Evolutionary conservation across 2,888 invertebrate genomes (phyloP), one percentile per base, ranked within the genome.

Genomic region (Odontothrips loti): DNA sequence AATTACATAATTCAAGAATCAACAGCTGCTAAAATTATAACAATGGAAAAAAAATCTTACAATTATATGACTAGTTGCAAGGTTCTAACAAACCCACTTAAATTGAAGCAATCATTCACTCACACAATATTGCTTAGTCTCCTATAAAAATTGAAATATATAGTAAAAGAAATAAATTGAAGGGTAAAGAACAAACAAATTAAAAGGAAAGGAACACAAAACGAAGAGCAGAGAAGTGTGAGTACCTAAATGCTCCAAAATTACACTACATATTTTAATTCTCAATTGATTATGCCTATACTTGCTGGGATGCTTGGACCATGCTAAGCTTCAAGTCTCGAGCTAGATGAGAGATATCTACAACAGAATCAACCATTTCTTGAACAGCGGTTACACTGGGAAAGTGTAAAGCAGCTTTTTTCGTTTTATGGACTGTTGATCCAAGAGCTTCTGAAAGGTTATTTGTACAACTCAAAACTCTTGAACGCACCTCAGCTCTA

Each of bases 291-390:
- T n/a, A 58, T n/a, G 17, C 17, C 58, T 58, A 58, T 6, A 58
- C 4, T n/a, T 58, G 58, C 23, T 75, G 68, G 12, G 68, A 75
- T 11, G 68, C 68, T 75, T 75, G 68, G 23, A 75, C 68, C 68
- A 75, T 75, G 27, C 68, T 75, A 12, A 75, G 68, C 68, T 75
- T 75, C 1, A 75, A 75, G 68, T 75, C 94, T 84, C 92, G 92
- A 15, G 97, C 96, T 81, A 95, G 90, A 85, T 94, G 93, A 0
- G 96, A 96, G 75, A 98, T 92, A 84, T 93, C 93, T 47, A 95
- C 93, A 58, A 97, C 94, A 9, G 95, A 92, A 86, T 96, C 96
- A 10, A 97, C 96, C 97, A 98, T 97, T 85, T 95, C 95, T 84
- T 96, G 95, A 27, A 97, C 96, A 0, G 96, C 96, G 63, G 91